phyloP scores from a whole-genome alignment of 2,113 vertebrate genomes.

The Mionectes macconnelli region DNA sequence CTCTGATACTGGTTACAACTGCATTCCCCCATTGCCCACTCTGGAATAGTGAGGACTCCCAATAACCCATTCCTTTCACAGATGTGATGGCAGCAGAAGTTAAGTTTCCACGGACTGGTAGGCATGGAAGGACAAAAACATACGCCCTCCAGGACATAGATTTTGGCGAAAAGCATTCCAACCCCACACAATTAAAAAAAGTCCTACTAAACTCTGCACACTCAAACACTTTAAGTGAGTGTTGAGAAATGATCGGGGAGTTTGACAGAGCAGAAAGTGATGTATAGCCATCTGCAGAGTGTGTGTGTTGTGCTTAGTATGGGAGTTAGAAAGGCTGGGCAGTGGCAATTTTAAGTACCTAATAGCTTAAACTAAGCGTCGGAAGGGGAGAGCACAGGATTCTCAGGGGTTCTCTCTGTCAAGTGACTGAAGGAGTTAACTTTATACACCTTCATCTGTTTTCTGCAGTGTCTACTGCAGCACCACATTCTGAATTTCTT shows the following conservation, averaged over 20 bases:
- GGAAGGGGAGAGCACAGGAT: not conserved
- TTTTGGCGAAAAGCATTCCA: not conserved
- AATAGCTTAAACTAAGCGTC: not conserved
- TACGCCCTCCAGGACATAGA: not conserved
- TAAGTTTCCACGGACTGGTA: not conserved
- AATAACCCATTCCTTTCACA: not conserved
- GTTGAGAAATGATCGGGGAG: not conserved
- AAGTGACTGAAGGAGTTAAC: not conserved
- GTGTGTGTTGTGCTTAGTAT: not conserved
- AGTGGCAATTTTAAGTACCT: not conserved
- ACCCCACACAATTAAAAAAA: not conserved
- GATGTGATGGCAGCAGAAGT: not conserved
- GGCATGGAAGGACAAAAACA: not conserved
- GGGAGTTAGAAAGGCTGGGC: not conserved
- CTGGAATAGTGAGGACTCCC: not conserved
- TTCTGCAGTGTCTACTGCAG: not conserved
- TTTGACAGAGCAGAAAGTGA: not conserved
- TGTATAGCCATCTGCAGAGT: fast-evolving
- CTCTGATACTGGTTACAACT: not conserved
- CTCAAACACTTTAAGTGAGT: not conserved
- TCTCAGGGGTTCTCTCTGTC: not conserved
- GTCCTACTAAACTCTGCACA: not conserved
- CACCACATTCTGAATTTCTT: not conserved
- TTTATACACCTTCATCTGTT: not conserved
- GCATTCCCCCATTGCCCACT: not conserved